These are phyloP conservation scores for Blastobasis adustella DNA, from an alignment of 2,888 invertebrate species.

Conservation along the genomic window DNA sequence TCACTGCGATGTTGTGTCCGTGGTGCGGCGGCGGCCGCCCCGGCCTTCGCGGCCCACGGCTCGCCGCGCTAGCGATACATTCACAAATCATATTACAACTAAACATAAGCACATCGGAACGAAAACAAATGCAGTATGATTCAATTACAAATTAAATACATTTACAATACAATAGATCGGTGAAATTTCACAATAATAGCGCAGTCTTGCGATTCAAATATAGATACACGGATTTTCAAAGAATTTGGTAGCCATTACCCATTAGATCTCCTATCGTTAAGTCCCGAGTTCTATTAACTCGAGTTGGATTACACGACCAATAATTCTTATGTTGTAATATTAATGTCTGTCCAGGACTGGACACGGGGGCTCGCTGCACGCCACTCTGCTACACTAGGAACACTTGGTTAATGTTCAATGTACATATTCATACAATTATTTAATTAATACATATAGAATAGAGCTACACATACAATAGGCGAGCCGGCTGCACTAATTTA, in stretches of 20 bases:
- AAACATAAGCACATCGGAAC: slow-evolving; percentile 57
- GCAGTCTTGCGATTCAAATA: slow-evolving; percentile 3
- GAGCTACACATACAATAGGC: no score
- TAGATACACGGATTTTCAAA: slow-evolving; percentile 5
- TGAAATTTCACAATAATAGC: slow-evolving; percentile 22
- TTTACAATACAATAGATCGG: slow-evolving; percentile 38
- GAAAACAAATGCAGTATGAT: slow-evolving; percentile 50
- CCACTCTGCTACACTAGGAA: no score
- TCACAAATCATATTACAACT: slow-evolving; percentile 51
- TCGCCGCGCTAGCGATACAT: slow-evolving; percentile 36
- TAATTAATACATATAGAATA: no score
- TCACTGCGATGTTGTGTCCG: slow-evolving; percentile 59
- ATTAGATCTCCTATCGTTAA: slow-evolving; percentile 11
- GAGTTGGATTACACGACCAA: slow-evolving; percentile 30
- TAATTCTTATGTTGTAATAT: slow-evolving; percentile 28
- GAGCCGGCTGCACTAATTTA: no score
- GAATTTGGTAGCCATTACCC: slow-evolving; percentile 7
- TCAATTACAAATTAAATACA: slow-evolving; percentile 61
- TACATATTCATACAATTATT: no score
- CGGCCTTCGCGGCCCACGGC: slow-evolving; percentile 39
- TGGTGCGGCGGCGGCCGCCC: slow-evolving; percentile 30
- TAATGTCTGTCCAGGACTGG: slow-evolving; percentile 41
- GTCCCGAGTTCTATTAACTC: slow-evolving; percentile 29
- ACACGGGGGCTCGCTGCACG: slow-evolving; percentile 7
- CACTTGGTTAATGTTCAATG: no score